phyloP scores from a whole-genome alignment of 2,888 invertebrate species.

The Microdon myrmicae region DNA sequence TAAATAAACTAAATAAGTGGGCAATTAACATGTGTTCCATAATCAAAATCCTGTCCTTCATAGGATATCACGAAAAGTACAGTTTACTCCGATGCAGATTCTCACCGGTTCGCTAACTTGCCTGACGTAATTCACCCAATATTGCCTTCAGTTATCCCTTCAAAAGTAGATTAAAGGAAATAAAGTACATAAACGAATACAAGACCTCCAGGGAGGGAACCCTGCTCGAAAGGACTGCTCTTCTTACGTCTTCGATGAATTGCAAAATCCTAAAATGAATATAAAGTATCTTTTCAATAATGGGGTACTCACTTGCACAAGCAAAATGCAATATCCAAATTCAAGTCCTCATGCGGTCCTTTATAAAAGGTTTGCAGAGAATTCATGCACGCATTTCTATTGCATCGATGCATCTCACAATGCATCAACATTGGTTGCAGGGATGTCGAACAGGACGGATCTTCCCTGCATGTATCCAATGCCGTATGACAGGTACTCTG shows the following conservation, averaged over 20 bases:
- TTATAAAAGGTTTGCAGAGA: constrained; percentile 87
- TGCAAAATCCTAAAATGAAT: constrained; percentile 36
- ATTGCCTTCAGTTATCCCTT: no score
- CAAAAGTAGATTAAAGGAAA: no score
- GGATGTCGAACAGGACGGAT: constrained; percentile 80
- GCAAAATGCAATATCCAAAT: constrained; percentile 91
- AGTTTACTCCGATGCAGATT: no score
- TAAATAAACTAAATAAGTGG: no score
- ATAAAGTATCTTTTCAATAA: constrained; percentile 35
- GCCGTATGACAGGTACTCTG: constrained; percentile 91
- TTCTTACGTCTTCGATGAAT: constrained; percentile 11
- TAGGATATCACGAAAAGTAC: no score
- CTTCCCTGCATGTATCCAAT: constrained; percentile 82
- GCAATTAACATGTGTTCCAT: no score
- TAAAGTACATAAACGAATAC: no score
- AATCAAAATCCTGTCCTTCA: no score
- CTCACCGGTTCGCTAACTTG: no score
- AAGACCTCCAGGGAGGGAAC: no score
- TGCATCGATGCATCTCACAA: constrained; percentile 81
- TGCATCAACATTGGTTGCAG: constrained; percentile 86
- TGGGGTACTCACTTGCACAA: constrained; percentile 84
- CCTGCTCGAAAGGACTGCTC: no score
- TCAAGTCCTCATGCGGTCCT: constrained; percentile 82
- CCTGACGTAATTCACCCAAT: no score
- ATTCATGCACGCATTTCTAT: constrained; percentile 87